Evolutionary conservation across 2,888 invertebrate species (phyloP).

Genomic region (Agonopterix alstromeriana): DNA sequence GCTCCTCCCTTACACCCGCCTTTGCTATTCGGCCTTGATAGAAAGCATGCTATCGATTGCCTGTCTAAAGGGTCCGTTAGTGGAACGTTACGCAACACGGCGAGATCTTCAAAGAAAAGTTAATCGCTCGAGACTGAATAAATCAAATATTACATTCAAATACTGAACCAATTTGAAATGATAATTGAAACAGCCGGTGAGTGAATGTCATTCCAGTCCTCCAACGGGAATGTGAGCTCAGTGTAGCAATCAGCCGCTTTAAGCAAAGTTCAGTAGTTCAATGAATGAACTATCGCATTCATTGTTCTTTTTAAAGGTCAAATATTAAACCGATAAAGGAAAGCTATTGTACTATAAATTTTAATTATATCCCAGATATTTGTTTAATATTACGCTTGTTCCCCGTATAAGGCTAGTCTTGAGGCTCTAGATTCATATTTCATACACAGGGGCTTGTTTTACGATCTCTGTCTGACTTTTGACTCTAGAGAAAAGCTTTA

Average conservation of each 20-base stretch:
- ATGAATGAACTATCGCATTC: conserved; percentile 51
- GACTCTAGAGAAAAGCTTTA: conserved; percentile 25
- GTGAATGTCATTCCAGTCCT: conserved; percentile 2
- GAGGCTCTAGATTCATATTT: conserved; percentile 37
- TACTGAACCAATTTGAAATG: conserved; percentile 9
- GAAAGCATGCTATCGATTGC: no score
- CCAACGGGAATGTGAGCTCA: conserved; percentile 3
- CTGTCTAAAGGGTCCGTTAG: no score
- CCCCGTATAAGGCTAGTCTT: conserved; percentile 12
- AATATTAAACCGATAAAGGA: neutral
- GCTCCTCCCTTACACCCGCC: no score
- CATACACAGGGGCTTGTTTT: conserved; percentile 40
- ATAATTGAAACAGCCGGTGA: conserved; percentile 23
- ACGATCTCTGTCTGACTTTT: conserved; percentile 42
- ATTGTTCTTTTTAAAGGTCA: conserved; percentile 61
- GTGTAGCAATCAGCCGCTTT: conserved; percentile 49
- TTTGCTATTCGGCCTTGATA: no score
- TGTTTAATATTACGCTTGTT: neutral
- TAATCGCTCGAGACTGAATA: no score
- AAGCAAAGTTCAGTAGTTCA: conserved; percentile 67
- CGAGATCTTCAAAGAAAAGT: no score
- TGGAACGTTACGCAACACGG: no score
- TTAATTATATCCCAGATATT: neutral
- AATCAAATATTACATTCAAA: neutral
- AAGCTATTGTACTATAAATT: no score